These are phyloP conservation scores for Homarus americanus DNA, from an alignment of 1,140 invertebrate species.

Conservation along the genomic window DNA sequence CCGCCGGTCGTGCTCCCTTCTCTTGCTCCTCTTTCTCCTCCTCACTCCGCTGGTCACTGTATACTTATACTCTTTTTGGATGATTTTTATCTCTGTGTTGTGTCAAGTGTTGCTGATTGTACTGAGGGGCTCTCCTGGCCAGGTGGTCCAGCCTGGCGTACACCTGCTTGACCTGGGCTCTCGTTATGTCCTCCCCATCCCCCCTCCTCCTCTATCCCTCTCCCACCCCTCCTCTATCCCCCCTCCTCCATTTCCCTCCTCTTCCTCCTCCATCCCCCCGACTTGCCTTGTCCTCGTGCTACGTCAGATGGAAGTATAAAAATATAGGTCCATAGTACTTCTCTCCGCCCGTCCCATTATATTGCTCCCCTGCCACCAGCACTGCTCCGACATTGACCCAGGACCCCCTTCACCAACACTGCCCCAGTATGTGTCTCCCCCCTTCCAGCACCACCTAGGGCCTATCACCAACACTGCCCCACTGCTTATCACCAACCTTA, in stretches of 20 bases:
- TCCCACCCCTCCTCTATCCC: neutral
- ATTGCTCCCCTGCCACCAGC: neutral
- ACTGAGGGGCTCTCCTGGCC: too few species aligned
- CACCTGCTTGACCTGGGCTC: too few species aligned
- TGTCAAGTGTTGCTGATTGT: slow-evolving; percentile 39
- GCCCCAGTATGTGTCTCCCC: too few species aligned
- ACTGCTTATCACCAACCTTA: too few species aligned
- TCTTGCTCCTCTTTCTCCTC: neutral
- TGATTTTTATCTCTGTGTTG: slow-evolving; percentile 35
- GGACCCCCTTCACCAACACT: neutral
- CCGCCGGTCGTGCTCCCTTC: neutral
- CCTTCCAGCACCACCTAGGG: too few species aligned
- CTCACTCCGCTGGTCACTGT: neutral
- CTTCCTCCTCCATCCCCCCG: neutral
- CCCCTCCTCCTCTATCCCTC: neutral
- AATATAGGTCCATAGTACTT: too few species aligned
- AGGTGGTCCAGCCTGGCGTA: too few species aligned
- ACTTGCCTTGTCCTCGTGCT: slow-evolving; percentile 12
- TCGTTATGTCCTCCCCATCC: neutral
- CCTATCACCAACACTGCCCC: too few species aligned
- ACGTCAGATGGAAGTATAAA: too few species aligned
- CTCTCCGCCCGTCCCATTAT: too few species aligned
- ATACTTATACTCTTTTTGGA: slow-evolving; percentile 12
- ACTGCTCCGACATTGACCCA: neutral
- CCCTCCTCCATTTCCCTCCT: neutral